Base-by-base conservation (phyloP, 2,797 vertebrate species). In the Nyctibius grandis region DNA sequence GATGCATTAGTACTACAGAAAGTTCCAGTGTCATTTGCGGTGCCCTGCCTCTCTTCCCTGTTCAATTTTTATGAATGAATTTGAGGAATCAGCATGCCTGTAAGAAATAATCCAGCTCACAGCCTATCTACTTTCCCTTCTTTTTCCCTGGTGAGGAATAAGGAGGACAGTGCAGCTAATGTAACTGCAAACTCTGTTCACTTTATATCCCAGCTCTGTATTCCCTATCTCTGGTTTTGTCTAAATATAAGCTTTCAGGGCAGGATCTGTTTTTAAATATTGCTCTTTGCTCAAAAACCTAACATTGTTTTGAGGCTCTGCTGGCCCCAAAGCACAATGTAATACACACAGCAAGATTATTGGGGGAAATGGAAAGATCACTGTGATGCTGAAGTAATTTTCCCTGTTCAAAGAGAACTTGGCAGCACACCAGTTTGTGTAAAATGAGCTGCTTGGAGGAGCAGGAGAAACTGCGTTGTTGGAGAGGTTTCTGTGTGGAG, bases 331-430 rank as follows among this genome's bases (percentile, higher is more conserved):
- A 94, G 57, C 65, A 84, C 77, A 76, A 38, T 36, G 42, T 84
- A 91, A 92, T 86, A 86, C 25, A 78, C 42, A 68, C 36, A 81
- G 73, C 16, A 74, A 88, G 63, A 63, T 86, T 94, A 78, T 21
- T 72, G 82, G 67, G 47, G 59, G 79, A 94, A 84, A 89, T 22
- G 21, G 53, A 95, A 95, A 61, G 65, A 86, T 81, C 33, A 28
- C n/a, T 73, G 57, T 45, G 74, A 67, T 65, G 86, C 50, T 78
- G 45, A 80, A 81, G 73, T 63, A 86, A 38, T 92, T 86, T 74
- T 72, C 91, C 40, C 53, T 92, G 56, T 91, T 89, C 77, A 84
- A 84, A 91, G 29, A 84, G 60, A 91, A 84, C 53, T 92, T 81
- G 25, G 77, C 80, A 56, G 69, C 40, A 53, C 14, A 33, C 8